Percentiles rank a stretch among this genome's conserved stretches.
phyloP scores from a whole-genome alignment of 2,113 vertebrate genomes.

The Oceanites oceanicus region DNA sequence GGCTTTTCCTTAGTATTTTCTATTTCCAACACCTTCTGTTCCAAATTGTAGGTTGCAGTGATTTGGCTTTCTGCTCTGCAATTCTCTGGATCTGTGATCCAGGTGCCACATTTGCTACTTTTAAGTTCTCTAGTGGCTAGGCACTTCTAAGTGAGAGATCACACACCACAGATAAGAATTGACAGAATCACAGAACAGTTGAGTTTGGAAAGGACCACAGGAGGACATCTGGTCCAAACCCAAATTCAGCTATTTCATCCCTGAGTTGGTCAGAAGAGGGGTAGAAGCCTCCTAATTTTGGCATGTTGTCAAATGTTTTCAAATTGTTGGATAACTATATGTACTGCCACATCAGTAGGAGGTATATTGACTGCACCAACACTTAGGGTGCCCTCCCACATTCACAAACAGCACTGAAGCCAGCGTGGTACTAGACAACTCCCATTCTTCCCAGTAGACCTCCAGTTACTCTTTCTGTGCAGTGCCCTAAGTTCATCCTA shows the following conservation, averaged over 20 bases:
- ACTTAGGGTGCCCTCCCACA: neutral
- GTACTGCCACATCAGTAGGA: neutral
- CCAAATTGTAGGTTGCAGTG: neutral
- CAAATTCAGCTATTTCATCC: neutral
- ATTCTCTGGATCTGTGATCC: neutral
- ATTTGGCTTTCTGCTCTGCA: neutral
- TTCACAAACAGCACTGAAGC: neutral
- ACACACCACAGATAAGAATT: neutral
- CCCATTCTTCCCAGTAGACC: neutral
- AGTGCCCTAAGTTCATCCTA: neutral
- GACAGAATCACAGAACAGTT: neutral
- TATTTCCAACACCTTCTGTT: neutral
- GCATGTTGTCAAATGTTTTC: neutral
- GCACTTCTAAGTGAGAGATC: neutral
- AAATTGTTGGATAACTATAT: neutral
- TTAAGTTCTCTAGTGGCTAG: neutral
- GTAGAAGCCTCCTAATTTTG: neutral
- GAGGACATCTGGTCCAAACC: neutral
- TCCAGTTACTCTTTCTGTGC: neutral
- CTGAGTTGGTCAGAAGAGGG: neutral
- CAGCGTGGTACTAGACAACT: neutral
- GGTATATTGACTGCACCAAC: neutral
- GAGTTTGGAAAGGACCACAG: neutral
- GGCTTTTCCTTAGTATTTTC: neutral
- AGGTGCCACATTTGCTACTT: neutral